phyloP scores from a whole-genome alignment of 2,113 vertebrate species.

The Atrichornis clamosus region DNA sequence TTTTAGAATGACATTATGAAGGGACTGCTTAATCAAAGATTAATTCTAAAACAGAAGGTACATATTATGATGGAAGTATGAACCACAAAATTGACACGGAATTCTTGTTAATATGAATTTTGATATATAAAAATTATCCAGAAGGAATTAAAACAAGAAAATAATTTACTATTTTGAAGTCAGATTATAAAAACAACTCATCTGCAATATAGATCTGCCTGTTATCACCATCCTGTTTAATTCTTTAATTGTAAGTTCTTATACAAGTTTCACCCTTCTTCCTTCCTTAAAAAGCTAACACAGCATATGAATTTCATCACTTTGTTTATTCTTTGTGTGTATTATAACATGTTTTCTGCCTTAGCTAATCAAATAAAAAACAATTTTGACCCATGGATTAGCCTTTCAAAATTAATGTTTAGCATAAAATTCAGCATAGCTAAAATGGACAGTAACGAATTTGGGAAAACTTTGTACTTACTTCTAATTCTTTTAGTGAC shows the following conservation, averaged over 20 bases:
- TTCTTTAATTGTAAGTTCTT: background rate
- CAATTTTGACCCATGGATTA: background rate
- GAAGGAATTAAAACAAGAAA: background rate
- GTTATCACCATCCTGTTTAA: background rate
- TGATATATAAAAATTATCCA: background rate
- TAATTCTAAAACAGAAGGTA: background rate
- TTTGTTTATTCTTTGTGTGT: background rate
- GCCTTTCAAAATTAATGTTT: background rate
- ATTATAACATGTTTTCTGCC: background rate
- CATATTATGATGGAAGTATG: background rate
- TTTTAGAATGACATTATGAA: background rate
- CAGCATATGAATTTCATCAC: background rate
- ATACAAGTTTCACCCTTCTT: background rate
- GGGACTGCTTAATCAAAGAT: background rate
- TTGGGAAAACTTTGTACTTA: background rate
- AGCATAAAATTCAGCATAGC: background rate
- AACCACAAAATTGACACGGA: background rate
- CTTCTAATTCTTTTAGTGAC: background rate
- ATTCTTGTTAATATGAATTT: background rate
- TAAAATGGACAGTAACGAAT: background rate
- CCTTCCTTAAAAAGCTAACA: background rate
- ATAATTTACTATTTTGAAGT: background rate
- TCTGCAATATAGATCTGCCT: background rate
- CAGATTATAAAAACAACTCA: background rate
- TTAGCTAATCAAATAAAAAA: background rate